Evolutionary conservation across 2,888 invertebrate genomes (phyloP), one percentile per base, ranked within the genome.

Genomic region (Drosophila diplacantha): DNA sequence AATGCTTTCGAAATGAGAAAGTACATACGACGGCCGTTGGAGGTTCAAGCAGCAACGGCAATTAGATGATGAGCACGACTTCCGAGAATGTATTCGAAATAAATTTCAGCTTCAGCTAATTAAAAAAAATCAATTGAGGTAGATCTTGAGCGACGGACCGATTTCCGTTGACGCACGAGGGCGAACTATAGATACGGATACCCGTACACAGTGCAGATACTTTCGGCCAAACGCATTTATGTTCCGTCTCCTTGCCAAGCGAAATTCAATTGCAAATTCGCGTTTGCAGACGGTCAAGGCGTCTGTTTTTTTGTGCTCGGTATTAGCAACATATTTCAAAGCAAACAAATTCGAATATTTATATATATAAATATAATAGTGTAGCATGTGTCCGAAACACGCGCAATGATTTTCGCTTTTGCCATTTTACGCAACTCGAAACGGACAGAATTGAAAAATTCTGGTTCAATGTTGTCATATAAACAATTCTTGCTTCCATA

Each of bases 91-190:
- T 35, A 43, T 29, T 39, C 32, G 24, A 26, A 52, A 49, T 59
- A 49, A 43, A 59, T 29, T 41, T 39, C 2, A 24, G 37, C 55
- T 55, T 32, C n/a, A 50, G 50, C 69, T 71, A 74, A 76, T 76
- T 81, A 81, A 60, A 70, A 50, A 74, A 49, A 58, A 37, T 63
- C 68, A 70, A 83, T 81, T 83, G 75, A 62, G 52, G 57, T 41
- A 72, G 63, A 65, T 64, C 64, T 60, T 50, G 57, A 56, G 56
- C 39, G 37, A 38, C 49, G 50, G 56, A 57, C 71, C 72, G 72
- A 72, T 77, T 83, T 84, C 83, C 84, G 75, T 72, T 84, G 85
- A 84, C 84, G 86, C 85, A 85, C 81, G 74, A 56, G 58, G 37
- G 20, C 38, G 11, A 70, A 29, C 54, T 61, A 43, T 18, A 49